phyloP scores from a whole-genome alignment of 2,797 vertebrate genomes.

The Eurystomus glaucurus region DNA sequence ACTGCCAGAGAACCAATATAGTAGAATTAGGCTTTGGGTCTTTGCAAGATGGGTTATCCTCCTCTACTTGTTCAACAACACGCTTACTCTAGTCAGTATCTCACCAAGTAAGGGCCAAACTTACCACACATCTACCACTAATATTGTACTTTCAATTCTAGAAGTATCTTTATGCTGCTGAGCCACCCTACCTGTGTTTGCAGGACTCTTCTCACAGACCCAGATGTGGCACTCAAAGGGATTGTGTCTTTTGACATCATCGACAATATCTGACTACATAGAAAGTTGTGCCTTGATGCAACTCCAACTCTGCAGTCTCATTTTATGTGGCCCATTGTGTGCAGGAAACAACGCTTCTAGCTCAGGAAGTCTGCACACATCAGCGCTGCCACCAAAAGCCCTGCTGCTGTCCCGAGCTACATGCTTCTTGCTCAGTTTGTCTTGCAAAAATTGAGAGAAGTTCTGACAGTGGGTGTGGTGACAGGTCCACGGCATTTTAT shows the following conservation, averaged over 20 bases:
- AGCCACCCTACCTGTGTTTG: background rate
- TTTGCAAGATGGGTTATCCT: background rate
- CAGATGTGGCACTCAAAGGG: background rate
- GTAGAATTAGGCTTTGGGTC: background rate
- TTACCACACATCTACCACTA: background rate
- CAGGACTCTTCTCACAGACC: background rate
- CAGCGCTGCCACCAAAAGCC: background rate
- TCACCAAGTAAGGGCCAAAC: background rate
- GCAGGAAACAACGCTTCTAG: background rate
- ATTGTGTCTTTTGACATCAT: background rate
- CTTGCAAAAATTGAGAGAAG: slow-evolving; percentile 8
- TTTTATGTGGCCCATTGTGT: background rate
- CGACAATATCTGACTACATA: background rate
- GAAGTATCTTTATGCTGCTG: background rate
- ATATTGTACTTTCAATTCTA: background rate
- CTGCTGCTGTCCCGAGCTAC: background rate
- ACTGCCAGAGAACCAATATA: background rate
- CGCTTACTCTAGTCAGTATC: background rate
- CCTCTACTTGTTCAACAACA: background rate
- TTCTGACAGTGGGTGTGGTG: background rate
- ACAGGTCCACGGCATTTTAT: background rate
- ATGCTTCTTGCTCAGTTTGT: background rate
- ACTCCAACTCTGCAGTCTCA: background rate
- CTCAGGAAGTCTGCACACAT: slow-evolving; percentile 27
- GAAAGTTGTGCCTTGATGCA: background rate